These are phyloP conservation scores for Drosophila trichaetosa DNA, from an alignment of 2,888 invertebrate genomes.

Conservation along the genomic window DNA sequence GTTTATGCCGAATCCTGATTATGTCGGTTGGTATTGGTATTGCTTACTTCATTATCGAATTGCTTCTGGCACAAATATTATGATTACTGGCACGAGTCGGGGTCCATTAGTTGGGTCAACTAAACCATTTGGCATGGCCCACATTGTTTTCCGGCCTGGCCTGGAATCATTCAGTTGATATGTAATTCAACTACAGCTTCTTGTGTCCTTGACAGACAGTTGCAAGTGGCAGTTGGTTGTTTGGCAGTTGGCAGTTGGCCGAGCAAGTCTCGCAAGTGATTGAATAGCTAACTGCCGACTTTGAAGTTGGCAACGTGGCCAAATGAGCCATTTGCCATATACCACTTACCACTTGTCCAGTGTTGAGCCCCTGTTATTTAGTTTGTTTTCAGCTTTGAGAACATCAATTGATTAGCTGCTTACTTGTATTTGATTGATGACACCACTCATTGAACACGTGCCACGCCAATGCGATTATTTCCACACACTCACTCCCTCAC, in stretches of 20 bases:
- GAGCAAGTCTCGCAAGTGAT: slow-evolving; percentile 25
- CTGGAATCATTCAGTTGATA: slow-evolving; percentile 27
- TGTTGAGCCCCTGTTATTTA: slow-evolving; percentile 12
- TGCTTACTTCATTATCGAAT: slow-evolving; percentile 50
- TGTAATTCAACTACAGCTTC: slow-evolving; percentile 22
- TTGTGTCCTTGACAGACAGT: slow-evolving; percentile 32
- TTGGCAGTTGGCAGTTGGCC: slow-evolving; percentile 23
- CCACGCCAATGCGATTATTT: slow-evolving; percentile 20
- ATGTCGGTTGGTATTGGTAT: slow-evolving; percentile 20
- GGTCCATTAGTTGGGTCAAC: slow-evolving; percentile 30
- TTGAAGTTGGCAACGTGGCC: slow-evolving; percentile 18
- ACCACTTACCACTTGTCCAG: slow-evolving; percentile 5
- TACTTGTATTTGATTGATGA: slow-evolving; percentile 51
- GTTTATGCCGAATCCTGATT: slow-evolving; percentile 9
- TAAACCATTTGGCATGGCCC: slow-evolving; percentile 18
- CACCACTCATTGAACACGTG: background rate
- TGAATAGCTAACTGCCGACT: slow-evolving; percentile 26
- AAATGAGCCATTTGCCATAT: background rate
- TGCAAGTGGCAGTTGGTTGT: slow-evolving; percentile 28
- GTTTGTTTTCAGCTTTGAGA: slow-evolving; percentile 23
- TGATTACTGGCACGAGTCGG: slow-evolving; percentile 27
- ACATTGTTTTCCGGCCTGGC: slow-evolving; percentile 30
- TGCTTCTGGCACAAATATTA: slow-evolving; percentile 46
- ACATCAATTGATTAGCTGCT: slow-evolving; percentile 58
- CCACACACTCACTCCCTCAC: background rate